Conservation (phyloP, 64 coral and sea anemone species). For the Dendronephthya gigantea region DNA sequence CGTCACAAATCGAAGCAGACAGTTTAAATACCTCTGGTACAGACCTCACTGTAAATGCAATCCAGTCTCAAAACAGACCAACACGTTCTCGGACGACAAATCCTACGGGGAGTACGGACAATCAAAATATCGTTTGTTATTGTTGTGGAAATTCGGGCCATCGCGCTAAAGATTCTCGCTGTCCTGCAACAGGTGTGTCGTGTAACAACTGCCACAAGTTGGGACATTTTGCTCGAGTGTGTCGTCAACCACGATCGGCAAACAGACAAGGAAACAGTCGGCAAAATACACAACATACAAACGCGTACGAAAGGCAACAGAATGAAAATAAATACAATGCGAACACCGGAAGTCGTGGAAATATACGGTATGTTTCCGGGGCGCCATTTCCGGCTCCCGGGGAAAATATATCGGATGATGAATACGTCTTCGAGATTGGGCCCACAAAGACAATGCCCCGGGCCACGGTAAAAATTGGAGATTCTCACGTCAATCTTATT, state of each 20-base stretch:
- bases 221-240: slow-evolving; percentile 12
- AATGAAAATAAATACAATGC: neutral
- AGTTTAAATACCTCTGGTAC: neutral
- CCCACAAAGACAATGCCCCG: neutral
- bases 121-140: neutral
- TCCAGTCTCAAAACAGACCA: neutral
- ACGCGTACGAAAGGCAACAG: neutral
- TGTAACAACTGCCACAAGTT: slow-evolving; percentile 14
- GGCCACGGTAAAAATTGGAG: neutral
- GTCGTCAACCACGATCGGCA: neutral
- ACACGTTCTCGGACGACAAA: neutral
- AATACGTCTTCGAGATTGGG: neutral
- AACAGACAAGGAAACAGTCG: neutral
- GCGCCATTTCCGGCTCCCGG: neutral
- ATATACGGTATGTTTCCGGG: neutral
- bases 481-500: neutral
- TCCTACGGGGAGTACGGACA: neutral
- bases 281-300: neutral
- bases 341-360: neutral
- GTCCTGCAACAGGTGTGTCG: neutral
- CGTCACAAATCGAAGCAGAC: slow-evolving; percentile 12
- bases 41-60: neutral
- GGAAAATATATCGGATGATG: slow-evolving; percentile 4
- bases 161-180: neutral
- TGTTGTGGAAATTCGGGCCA: neutral